A percentile compares a stretch with the other conserved stretches of the same genome.
Conservation (phyloP, 2,888 invertebrate genomes). For the Crocallis elinguaria region DNA sequence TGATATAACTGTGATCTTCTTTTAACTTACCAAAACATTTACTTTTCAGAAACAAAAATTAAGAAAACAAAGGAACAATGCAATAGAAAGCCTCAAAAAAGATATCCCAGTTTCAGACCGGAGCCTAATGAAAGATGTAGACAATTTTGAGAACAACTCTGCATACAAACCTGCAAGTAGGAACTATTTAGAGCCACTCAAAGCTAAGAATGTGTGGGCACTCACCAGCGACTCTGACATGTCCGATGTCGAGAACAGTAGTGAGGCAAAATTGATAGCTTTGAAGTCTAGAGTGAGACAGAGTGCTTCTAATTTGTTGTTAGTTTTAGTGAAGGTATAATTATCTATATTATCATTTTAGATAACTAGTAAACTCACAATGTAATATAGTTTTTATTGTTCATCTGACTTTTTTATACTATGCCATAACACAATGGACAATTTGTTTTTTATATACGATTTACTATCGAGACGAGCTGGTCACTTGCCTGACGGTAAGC, state of each 20-base stretch:
- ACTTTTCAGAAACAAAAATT: conserved; percentile 74
- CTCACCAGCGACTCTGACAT: conserved; percentile 88
- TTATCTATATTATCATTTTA: too few species aligned
- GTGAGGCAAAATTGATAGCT: conserved; percentile 76
- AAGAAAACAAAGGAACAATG: conserved; percentile 77
- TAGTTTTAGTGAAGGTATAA: conserved; percentile 83
- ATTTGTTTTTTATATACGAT: too few species aligned
- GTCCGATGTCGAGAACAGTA: conserved; percentile 86
- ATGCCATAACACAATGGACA: too few species aligned
- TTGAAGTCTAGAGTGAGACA: conserved; percentile 87
- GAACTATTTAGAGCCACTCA: conserved; percentile 66
- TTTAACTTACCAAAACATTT: too few species aligned
- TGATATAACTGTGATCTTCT: too few species aligned
- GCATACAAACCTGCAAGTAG: conserved; percentile 70
- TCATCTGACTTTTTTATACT: too few species aligned
- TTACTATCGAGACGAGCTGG: too few species aligned
- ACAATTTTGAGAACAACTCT: conserved; percentile 67
- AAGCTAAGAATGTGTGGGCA: conserved; percentile 59
- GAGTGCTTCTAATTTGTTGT: conserved; percentile 86
- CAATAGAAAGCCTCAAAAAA: conserved; percentile 75
- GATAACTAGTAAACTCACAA: too few species aligned
- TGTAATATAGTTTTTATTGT: too few species aligned
- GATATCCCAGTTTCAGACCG: conserved; percentile 76
- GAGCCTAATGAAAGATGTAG: conserved; percentile 74
- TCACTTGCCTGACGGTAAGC: too few species aligned